Conservation (phyloP, 2,797 vertebrate genomes). For the Enteromius unitaeniatus region DNA sequence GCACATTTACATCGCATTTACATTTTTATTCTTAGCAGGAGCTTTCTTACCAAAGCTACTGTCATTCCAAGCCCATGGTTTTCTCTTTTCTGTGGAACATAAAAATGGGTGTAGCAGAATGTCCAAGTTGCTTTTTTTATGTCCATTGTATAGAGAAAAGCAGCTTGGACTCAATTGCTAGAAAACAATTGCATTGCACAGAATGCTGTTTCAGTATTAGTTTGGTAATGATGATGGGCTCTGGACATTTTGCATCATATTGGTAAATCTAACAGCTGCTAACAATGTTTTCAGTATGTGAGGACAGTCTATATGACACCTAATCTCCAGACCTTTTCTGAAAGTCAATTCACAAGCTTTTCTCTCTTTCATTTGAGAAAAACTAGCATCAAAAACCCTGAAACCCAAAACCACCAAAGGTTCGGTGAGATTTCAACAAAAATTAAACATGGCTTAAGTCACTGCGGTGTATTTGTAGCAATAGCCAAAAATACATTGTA, state of each 20-base stretch:
- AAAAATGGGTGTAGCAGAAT: not conserved
- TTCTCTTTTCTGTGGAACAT: not conserved
- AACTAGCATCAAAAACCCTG: not conserved
- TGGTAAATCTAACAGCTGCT: no score
- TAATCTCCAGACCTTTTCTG: not conserved
- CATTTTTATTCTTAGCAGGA: conserved; percentile 23
- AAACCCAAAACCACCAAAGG: not conserved
- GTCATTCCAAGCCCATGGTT: not conserved
- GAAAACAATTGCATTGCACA: not conserved
- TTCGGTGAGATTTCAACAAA: no score
- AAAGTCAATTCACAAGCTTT: no score
- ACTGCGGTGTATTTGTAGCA: no score
- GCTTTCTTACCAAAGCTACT: conserved; percentile 19
- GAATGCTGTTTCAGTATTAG: not conserved
- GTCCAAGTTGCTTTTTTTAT: not conserved
- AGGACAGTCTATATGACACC: not conserved
- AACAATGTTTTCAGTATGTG: not conserved
- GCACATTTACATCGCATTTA: conserved; percentile 26
- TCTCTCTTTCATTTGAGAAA: no score
- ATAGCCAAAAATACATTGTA: no score
- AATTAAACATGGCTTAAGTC: no score
- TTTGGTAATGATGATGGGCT: not conserved
- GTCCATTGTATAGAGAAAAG: not conserved
- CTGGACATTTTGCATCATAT: not conserved
- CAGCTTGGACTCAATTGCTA: not conserved